Evolutionary conservation across 1,140 invertebrate genomes (phyloP), one percentile per base, ranked within the genome.

Genomic region (Megathymus violae): DNA sequence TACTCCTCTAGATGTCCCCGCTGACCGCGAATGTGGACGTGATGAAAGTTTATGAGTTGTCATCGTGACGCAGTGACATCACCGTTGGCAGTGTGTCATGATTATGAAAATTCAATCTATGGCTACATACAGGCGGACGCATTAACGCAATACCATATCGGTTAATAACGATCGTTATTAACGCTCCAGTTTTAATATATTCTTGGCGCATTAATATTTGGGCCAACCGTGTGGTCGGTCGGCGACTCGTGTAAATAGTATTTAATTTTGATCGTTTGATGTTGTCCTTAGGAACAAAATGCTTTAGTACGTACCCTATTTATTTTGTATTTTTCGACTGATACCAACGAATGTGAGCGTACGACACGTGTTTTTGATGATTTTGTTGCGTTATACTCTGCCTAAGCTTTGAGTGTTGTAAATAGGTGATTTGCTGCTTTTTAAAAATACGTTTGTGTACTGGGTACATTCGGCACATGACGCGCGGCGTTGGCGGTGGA

Each of bases 381-480:
- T 31, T 31, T 31, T 9, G 7, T 31, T 31, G 27, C 27, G 7
- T 31, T 17, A 19, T 19, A 10, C 9, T 17, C 10, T 41, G 40
- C 40, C 41, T 44, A 44, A 44, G 41, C 41, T 44, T 44, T 41
- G 40, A 16, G 7, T 0, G 14, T 6, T 44, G 41, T 44, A 44
- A 44, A 44, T 44, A 44, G 2, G 17, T 15, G 16, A 17, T 44
- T 19, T 44, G 16, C 41, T 19, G 27, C 17, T 44, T 19, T 44
- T 17, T 44, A 41, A 41, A 41, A 10, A 9, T 41, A 41, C 15
- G 27, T 31, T 31, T 31, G 27, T 4, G 27, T 31, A 31, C 7
- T 31, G 7, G 19, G 19, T 22, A 22, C 19, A 22, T 22, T 22
- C 19, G 5, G 19, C 19, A 22, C 19, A 22, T 5, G 19, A n/a